Evolutionary conservation across 1,140 invertebrate species (phyloP).

Genomic region (Hylaeus volcanicus): DNA sequence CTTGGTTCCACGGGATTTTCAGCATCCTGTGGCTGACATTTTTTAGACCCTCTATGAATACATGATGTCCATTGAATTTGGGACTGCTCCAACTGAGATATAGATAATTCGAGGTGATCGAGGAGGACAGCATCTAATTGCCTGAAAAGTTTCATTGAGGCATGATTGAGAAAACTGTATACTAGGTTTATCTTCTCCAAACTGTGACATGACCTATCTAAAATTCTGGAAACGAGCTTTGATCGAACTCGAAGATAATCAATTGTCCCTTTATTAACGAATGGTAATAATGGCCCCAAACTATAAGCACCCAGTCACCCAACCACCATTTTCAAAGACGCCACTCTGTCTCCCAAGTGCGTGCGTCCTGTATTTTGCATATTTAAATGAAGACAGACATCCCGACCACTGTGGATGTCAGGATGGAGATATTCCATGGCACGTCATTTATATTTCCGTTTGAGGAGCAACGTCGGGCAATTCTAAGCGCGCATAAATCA

Average conservation of each 20-base stretch:
- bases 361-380: background rate
- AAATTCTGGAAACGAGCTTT: too few relatives aligned
- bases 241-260: too few relatives aligned
- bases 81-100: background rate
- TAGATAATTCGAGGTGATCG: too few relatives aligned
- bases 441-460: slow-evolving; percentile 30
- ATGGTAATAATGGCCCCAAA: background rate
- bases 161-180: too few relatives aligned
- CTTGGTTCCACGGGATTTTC: background rate
- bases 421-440: slow-evolving; percentile 15
- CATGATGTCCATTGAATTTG: background rate
- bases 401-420: background rate
- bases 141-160: too few relatives aligned
- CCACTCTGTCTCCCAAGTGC: background rate
- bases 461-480: background rate
- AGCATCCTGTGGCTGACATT: background rate
- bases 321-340: background rate
- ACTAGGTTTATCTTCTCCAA: too few relatives aligned
- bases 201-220: too few relatives aligned
- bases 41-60: background rate
- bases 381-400: background rate
- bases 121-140: too few relatives aligned
- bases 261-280: background rate
- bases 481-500: slow-evolving; percentile 60
- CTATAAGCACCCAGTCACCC: background rate